Evolutionary conservation across 2,113 vertebrate species (phyloP).

Genomic region (Bombycilla garrulus): DNA sequence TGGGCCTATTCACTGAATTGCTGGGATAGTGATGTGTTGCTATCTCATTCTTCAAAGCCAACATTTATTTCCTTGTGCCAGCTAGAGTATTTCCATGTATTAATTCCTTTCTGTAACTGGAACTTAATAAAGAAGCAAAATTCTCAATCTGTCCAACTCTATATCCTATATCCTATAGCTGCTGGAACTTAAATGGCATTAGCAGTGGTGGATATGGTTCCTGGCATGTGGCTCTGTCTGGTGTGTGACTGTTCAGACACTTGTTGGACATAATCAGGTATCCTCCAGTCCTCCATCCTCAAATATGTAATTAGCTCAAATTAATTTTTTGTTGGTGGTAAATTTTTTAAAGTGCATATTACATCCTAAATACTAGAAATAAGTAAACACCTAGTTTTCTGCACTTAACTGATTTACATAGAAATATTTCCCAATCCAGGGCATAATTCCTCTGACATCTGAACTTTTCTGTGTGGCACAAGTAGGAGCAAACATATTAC

Average conservation of each 20-base stretch:
- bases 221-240: rapidly evolving
- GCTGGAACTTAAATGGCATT: background rate
- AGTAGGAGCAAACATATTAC: background rate
- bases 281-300: background rate
- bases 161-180: rapidly evolving
- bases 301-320: background rate
- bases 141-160: background rate
- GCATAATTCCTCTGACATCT: background rate
- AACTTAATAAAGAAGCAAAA: background rate
- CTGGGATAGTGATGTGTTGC: background rate
- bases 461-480: background rate
- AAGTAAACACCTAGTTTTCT: background rate
- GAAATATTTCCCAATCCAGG: background rate
- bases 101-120: background rate
- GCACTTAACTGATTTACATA: background rate
- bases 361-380: background rate
- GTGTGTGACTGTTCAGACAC: background rate
- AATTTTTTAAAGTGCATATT: background rate
- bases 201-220: background rate
- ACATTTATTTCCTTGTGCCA: background rate
- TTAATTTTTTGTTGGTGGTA: background rate
- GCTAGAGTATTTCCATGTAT: background rate
- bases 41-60: background rate
- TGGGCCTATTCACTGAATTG: background rate
- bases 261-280: background rate